Evolutionary conservation across 2,888 invertebrate species (phyloP).

Genomic region (Apodemia zela): DNA sequence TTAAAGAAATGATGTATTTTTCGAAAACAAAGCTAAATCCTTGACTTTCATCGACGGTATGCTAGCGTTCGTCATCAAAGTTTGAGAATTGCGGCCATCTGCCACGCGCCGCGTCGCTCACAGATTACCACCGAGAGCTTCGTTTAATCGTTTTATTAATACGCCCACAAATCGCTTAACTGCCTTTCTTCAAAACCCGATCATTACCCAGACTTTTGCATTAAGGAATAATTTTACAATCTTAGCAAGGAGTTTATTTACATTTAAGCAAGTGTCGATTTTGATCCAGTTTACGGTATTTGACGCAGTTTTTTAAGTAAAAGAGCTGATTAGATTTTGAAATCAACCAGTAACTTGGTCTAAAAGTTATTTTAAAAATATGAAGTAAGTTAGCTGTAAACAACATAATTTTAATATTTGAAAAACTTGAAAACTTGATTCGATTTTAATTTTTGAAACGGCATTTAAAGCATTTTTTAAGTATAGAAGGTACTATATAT

Average conservation of each 20-base stretch:
- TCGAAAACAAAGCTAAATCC: conserved; percentile 56
- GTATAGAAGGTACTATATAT: too few relatives aligned
- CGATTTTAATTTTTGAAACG: too few relatives aligned
- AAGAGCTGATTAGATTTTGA: too few relatives aligned
- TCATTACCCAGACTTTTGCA: conserved; percentile 35
- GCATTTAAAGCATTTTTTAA: too few relatives aligned
- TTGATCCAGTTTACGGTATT: too few relatives aligned
- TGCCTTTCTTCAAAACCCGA: conserved; percentile 54
- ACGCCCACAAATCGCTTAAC: conserved; percentile 76
- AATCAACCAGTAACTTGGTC: too few relatives aligned
- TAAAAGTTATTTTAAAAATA: too few relatives aligned
- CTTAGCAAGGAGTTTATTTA: neutral
- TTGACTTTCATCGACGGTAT: conserved; percentile 56
- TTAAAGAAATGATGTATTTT: conserved; percentile 1
- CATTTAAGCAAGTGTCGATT: neutral
- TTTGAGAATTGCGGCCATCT: conserved; percentile 77
- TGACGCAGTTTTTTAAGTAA: too few relatives aligned
- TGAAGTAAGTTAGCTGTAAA: too few relatives aligned
- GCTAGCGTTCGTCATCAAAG: conserved; percentile 72
- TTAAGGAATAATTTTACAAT: conserved; percentile 14
- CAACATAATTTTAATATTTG: too few relatives aligned
- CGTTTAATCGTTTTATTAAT: conserved; percentile 80
- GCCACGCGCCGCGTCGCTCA: conserved; percentile 67
- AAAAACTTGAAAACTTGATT: too few relatives aligned
- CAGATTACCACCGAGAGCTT: conserved; percentile 76